A percentile compares a stretch with the other conserved stretches of the same genome.
Conservation (phyloP, 2,797 vertebrate genomes). For the Myotis myotis region DNA sequence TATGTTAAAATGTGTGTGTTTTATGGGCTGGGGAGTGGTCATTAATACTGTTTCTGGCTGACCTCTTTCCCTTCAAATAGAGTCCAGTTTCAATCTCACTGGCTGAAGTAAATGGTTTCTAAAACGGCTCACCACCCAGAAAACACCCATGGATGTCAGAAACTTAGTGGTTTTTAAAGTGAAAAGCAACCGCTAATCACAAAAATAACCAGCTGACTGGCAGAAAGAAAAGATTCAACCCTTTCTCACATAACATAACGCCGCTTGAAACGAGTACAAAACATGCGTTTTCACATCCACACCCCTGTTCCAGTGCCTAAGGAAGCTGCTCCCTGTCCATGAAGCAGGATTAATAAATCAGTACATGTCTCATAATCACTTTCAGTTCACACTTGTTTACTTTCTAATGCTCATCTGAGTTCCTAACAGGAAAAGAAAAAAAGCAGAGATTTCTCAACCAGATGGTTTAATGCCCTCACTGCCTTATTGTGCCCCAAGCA, state of each 20-base stretch:
- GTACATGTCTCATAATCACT: background rate
- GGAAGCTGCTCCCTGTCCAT: background rate
- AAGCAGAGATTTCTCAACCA: background rate
- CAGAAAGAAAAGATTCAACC: background rate
- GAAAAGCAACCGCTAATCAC: slow-evolving; percentile 1
- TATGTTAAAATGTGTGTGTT: background rate
- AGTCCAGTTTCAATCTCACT: slow-evolving; percentile 4
- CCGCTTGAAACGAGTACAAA: background rate
- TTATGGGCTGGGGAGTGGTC: background rate
- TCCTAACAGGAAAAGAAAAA: background rate
- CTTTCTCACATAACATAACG: background rate
- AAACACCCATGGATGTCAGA: background rate
- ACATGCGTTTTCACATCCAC: background rate
- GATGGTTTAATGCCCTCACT: background rate
- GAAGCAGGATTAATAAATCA: background rate
- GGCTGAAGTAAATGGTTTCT: background rate
- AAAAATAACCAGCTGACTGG: background rate
- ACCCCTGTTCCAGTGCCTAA: background rate
- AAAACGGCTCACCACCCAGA: background rate
- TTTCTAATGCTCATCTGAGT: background rate
- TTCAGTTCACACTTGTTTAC: background rate
- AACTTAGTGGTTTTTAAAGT: background rate
- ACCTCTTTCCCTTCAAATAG: background rate
- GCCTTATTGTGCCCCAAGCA: background rate
- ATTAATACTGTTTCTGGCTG: background rate